phyloP scores from a whole-genome alignment of 2,113 vertebrate species.

The Petaurus breviceps region DNA sequence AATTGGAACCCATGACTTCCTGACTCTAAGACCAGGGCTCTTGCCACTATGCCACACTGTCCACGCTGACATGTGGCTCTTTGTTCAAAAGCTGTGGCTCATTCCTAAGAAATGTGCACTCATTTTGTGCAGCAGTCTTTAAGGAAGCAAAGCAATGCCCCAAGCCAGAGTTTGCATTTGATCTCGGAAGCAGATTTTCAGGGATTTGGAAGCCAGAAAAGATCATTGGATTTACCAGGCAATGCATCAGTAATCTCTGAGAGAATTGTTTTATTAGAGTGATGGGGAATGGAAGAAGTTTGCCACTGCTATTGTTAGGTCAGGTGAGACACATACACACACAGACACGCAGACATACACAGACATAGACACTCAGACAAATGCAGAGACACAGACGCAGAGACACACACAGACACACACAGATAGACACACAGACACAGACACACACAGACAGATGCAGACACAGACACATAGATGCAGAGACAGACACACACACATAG shows the following conservation, averaged over 20 bases:
- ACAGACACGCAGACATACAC: too few species aligned
- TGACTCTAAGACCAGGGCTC: background rate
- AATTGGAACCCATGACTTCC: background rate
- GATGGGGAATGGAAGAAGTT: background rate
- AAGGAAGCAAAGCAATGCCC: background rate
- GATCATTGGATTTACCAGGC: background rate
- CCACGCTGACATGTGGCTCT: background rate
- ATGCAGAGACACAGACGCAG: too few species aligned
- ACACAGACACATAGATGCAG: too few species aligned
- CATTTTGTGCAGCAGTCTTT: background rate
- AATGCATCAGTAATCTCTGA: background rate
- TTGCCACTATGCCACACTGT: background rate
- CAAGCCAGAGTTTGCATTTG: background rate
- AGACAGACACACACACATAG: background rate
- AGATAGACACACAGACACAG: background rate
- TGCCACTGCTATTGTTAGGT: background rate
- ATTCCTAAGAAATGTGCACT: background rate
- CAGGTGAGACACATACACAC: background rate
- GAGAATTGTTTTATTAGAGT: background rate
- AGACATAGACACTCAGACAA: background rate
- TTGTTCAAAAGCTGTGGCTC: background rate
- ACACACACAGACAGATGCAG: too few species aligned
- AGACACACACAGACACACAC: too few species aligned
- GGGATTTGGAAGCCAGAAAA: background rate
- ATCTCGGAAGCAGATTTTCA: background rate